Conservation (phyloP, 2,797 vertebrate genomes). For the Atherinosoma microstoma region DNA sequence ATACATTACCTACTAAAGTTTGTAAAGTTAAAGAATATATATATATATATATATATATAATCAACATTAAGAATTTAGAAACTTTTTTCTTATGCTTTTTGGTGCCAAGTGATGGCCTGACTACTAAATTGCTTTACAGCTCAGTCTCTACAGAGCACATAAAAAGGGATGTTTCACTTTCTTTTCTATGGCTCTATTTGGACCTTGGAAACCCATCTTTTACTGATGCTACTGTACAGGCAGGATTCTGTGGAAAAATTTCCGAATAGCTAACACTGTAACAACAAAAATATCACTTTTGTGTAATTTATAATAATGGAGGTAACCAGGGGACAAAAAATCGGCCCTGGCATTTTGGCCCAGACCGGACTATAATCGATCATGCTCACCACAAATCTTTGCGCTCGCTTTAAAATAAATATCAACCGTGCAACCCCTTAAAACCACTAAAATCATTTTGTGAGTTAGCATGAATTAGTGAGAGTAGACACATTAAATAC, state of each 20-base stretch:
- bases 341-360: neutral
- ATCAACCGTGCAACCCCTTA: too few relatives aligned
- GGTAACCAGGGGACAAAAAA: neutral
- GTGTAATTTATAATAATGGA: neutral
- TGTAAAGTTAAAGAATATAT: too few relatives aligned
- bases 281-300: neutral
- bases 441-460: too few relatives aligned
- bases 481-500: too few relatives aligned
- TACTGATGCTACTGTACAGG: neutral
- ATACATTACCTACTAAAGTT: too few relatives aligned
- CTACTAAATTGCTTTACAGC: neutral
- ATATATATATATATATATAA: too few relatives aligned
- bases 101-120: neutral
- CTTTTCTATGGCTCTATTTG: neutral
- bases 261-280: neutral
- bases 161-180: neutral
- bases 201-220: neutral
- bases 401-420: too few relatives aligned
- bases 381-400: too few relatives aligned
- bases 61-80: too few relatives aligned
- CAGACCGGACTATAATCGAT: too few relatives aligned
- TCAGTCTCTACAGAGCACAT: neutral
- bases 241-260: neutral
- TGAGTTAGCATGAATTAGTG: too few relatives aligned
- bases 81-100: neutral